These are phyloP conservation scores for Sphinx pinastri DNA, from an alignment of 2,888 invertebrate species.

Conservation along the genomic window DNA sequence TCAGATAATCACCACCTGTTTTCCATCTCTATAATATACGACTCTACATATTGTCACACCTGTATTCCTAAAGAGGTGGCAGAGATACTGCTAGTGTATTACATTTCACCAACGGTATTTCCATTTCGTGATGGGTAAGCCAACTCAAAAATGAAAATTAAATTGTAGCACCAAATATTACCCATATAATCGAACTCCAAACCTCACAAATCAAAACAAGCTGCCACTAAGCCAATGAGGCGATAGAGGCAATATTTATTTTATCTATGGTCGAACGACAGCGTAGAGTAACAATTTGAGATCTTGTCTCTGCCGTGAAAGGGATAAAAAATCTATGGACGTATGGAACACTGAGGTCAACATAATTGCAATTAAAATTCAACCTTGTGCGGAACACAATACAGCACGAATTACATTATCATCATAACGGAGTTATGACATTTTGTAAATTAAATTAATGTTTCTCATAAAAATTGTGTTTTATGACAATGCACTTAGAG, in stretches of 20 bases:
- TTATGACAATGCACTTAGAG: not conserved
- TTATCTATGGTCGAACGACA: not conserved
- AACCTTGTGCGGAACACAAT: not conserved
- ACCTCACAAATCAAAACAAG: not conserved
- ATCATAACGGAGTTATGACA: not conserved
- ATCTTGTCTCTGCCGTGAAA: constrained; percentile 14
- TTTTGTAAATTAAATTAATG: not conserved
- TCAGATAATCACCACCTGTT: too few relatives aligned
- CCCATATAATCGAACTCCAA: not conserved
- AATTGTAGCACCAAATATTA: not conserved
- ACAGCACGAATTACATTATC: too few relatives aligned
- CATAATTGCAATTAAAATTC: not conserved
- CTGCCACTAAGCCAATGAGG: not conserved
- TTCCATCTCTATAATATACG: too few relatives aligned
- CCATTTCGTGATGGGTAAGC: too few relatives aligned
- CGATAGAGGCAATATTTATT: not conserved
- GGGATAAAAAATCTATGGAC: not conserved
- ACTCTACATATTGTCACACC: too few relatives aligned
- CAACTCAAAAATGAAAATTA: too few relatives aligned
- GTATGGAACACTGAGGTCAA: constrained; percentile 9
- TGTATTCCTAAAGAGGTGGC: too few relatives aligned
- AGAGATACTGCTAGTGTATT: too few relatives aligned
- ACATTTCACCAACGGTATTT: too few relatives aligned
- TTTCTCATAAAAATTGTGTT: not conserved
- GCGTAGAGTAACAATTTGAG: constrained; percentile 1